Conservation (phyloP, 1,140 invertebrate genomes). For the Drosophila nikananu region DNA sequence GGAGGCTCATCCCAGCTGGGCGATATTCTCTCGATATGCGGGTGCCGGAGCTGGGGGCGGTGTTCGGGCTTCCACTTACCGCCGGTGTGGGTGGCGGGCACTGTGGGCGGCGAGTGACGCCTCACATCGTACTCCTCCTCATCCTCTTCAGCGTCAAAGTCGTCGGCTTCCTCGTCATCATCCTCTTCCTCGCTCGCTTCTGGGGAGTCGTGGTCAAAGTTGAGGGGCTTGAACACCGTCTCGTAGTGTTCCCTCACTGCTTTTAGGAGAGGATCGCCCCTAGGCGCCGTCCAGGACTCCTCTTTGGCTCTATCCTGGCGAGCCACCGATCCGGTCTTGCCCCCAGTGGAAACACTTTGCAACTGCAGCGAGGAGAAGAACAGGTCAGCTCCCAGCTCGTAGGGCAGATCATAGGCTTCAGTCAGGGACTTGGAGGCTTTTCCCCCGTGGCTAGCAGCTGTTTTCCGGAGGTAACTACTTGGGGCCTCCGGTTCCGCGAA, state of each 20-base stretch:
- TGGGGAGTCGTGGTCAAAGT: constrained; percentile 77
- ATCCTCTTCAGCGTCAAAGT: constrained; percentile 86
- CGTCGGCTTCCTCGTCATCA: constrained; percentile 71
- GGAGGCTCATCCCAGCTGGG: constrained; percentile 70
- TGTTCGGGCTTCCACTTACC: constrained; percentile 90
- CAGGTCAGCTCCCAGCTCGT: constrained; percentile 90
- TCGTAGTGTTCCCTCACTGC: constrained; percentile 86
- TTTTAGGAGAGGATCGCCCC: constrained; percentile 87
- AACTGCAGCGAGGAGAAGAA: constrained; percentile 94
- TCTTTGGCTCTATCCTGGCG: constrained; percentile 37
- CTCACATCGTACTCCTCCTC: constrained; percentile 87
- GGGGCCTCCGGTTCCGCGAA: constrained; percentile 85
- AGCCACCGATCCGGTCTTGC: constrained; percentile 80
- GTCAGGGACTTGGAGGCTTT: constrained; percentile 73
- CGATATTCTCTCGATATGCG: constrained; percentile 67
- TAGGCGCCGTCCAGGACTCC: constrained; percentile 44
- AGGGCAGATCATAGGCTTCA: constrained; percentile 80
- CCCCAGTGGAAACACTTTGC: constrained; percentile 89
- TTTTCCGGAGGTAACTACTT: constrained; percentile 62
- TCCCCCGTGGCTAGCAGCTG: constrained; percentile 65
- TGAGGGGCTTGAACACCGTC: constrained; percentile 79
- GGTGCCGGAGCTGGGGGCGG: constrained; percentile 59
- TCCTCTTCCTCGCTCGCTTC: constrained; percentile 86
- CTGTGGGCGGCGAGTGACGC: constrained; percentile 85
- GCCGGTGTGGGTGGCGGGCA: constrained; percentile 89